Conservation (phyloP, 2,113 vertebrate species). For the Oncorhynchus gorbuscha region DNA sequence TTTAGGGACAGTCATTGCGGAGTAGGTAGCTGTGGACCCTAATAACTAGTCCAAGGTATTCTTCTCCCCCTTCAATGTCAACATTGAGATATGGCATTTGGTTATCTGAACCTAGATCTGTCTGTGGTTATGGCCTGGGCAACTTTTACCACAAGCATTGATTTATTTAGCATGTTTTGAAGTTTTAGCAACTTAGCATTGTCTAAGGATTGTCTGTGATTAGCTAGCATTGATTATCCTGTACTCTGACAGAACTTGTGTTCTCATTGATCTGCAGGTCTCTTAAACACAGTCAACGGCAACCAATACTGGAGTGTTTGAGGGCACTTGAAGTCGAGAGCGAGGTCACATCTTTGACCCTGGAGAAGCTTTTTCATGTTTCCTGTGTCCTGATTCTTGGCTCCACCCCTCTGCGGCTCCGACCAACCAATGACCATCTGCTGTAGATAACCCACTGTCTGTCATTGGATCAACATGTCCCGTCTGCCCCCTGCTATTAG, state of each 20-base stretch:
- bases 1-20: no score
- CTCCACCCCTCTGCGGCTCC: slow-evolving; percentile 49
- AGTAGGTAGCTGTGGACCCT: no score
- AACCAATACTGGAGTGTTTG: slow-evolving; percentile 72
- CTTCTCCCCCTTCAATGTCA: no score
- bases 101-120: no score
- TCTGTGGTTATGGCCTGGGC: no score
- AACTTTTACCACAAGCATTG: no score
- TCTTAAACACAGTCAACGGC: slow-evolving; percentile 86
- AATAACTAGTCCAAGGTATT: no score
- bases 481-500: slow-evolving; percentile 54
- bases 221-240: background rate
- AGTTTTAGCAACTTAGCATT: no score
- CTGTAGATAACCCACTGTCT: slow-evolving; percentile 73
- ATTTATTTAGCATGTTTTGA: no score
- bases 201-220: background rate
- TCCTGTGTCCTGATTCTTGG: slow-evolving; percentile 54
- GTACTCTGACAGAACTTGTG: slow-evolving; percentile 39
- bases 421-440: slow-evolving; percentile 37
- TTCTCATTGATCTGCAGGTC: slow-evolving; percentile 82
- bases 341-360: slow-evolving; percentile 66
- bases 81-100: no score
- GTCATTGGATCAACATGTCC: slow-evolving; percentile 74
- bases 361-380: slow-evolving; percentile 68
- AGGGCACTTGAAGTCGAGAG: slow-evolving; percentile 22